phyloP scores from a whole-genome alignment of 30 jellyfish, hydroid and myxozoan species.

The Aurelia aurita region DNA sequence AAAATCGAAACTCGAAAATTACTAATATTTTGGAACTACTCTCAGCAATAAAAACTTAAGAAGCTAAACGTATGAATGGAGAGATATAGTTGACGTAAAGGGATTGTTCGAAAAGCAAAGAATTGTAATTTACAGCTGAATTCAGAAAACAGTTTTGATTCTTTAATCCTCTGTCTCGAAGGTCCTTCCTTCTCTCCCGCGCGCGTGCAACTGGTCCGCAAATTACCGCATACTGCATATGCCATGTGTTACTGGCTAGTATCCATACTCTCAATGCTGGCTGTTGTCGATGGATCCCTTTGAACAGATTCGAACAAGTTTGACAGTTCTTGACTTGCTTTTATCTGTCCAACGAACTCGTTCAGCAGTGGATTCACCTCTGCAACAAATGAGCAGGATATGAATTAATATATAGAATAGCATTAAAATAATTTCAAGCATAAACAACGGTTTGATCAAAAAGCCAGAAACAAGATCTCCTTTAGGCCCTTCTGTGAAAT shows the following conservation, averaged over 20 bases:
- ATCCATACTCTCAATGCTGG: slow-evolving; percentile 61
- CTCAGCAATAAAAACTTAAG: too few relatives aligned
- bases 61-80: too few relatives aligned
- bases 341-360: slow-evolving; percentile 86
- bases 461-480: too few relatives aligned
- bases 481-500: too few relatives aligned
- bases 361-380: slow-evolving; percentile 80
- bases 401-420: background rate
- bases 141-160: too few relatives aligned
- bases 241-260: slow-evolving; percentile 48
- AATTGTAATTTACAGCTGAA: too few relatives aligned
- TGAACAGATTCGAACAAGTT: slow-evolving; percentile 85
- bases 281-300: slow-evolving; percentile 77
- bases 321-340: slow-evolving; percentile 75
- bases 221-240: background rate
- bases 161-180: background rate
- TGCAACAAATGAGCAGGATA: slow-evolving; percentile 23
- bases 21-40: too few relatives aligned
- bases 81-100: too few relatives aligned
- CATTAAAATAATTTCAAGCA: background rate
- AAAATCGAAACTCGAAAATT: too few relatives aligned
- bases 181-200: background rate
- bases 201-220: background rate
- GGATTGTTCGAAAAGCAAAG: too few relatives aligned
- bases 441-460: background rate